phyloP scores from a whole-genome alignment of 2,797 vertebrate species.

The Pipistrellus kuhlii region DNA sequence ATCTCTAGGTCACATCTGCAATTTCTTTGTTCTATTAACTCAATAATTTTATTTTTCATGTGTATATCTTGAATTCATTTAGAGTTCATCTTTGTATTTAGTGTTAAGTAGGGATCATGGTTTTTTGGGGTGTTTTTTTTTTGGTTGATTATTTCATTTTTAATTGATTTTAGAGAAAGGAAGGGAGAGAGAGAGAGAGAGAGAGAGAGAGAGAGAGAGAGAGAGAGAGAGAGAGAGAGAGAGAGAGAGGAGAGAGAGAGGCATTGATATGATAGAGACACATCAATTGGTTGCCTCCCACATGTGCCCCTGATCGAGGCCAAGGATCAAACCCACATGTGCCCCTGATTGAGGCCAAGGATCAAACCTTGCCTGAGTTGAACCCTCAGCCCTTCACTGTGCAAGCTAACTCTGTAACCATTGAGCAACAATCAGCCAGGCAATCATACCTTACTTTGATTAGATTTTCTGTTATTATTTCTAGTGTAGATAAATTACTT shows the following conservation, averaged over 20 bases:
- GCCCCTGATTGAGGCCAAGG: too few relatives aligned
- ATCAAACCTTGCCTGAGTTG: neutral
- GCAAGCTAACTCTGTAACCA: neutral
- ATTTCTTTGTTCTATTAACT: neutral
- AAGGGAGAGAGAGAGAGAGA: neutral
- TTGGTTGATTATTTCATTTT: neutral
- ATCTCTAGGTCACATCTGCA: neutral
- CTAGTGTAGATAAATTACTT: neutral
- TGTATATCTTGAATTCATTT: neutral
- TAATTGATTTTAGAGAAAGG: neutral
- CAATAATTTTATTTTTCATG: neutral
- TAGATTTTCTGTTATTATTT: neutral
- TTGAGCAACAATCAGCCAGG: neutral
- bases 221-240: too few relatives aligned
- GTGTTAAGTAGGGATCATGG: neutral
- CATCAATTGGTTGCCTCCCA: neutral
- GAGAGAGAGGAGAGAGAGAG: too few relatives aligned
- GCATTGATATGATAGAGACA: neutral
- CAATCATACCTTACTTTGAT: neutral
- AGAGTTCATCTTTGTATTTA: neutral
- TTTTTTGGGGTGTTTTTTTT: neutral
- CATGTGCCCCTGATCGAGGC: neutral
- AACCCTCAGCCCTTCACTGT: neutral
- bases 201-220: fast-evolving
- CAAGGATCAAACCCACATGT: neutral